Evolutionary conservation across 2,113 vertebrate species (phyloP).

Genomic region (Bettongia penicillata): DNA sequence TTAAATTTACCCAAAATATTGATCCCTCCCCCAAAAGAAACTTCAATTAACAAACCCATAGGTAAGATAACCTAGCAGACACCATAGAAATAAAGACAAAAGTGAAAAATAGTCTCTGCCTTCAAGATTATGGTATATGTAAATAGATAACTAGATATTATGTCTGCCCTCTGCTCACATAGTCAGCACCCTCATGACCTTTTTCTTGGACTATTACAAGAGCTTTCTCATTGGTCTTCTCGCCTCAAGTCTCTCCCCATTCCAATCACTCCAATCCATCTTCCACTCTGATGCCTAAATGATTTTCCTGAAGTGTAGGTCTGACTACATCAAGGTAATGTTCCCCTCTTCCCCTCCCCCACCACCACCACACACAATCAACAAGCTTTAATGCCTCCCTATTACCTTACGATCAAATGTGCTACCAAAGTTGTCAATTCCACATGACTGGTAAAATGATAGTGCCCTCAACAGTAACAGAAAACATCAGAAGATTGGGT

Average conservation of each 20-base stretch:
- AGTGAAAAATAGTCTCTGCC: not conserved
- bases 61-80: not conserved
- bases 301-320: not conserved
- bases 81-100: not conserved
- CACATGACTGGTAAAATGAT: not conserved
- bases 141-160: not conserved
- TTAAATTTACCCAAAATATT: not conserved
- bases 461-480: not conserved
- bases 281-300: not conserved
- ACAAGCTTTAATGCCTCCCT: not conserved
- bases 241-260: not conserved
- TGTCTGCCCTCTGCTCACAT: not conserved
- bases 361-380: not conserved
- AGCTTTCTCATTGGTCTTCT: not conserved
- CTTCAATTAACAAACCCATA: not conserved
- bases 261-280: not conserved
- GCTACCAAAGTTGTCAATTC: not conserved
- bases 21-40: not conserved
- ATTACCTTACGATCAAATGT: not conserved
- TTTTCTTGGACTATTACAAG: not conserved
- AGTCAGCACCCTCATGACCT: not conserved
- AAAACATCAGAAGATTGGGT: not conserved
- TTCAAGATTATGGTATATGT: not conserved
- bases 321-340: not conserved
- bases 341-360: no score